phyloP scores from a whole-genome alignment of 2,113 vertebrate species.

The Hydrolagus affinis region DNA sequence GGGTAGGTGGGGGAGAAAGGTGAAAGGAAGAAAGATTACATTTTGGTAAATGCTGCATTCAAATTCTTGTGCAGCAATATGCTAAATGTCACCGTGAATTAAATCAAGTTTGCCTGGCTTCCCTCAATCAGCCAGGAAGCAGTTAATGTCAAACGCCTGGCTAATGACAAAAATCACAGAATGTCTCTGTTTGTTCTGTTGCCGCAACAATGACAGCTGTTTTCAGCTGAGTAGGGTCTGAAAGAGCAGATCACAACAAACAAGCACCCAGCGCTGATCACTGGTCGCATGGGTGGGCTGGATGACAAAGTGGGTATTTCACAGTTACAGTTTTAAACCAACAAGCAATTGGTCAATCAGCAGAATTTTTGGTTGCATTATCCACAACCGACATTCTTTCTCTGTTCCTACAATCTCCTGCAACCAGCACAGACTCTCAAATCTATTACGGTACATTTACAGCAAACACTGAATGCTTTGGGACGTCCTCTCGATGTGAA shows the following conservation, averaged over 20 bases:
- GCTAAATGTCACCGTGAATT: background rate
- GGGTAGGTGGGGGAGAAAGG: background rate
- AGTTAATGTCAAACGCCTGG: background rate
- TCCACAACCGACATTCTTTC: background rate
- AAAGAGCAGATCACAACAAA: background rate
- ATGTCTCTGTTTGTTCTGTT: background rate
- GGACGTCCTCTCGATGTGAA: no score
- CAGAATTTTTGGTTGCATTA: background rate
- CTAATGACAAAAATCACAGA: background rate
- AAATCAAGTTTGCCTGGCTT: background rate
- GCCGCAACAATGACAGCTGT: background rate
- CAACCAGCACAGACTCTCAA: background rate
- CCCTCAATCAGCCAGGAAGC: background rate
- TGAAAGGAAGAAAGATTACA: constrained; percentile 33
- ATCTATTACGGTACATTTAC: background rate
- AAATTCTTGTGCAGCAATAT: background rate
- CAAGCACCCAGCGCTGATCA: background rate
- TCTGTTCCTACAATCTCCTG: background rate
- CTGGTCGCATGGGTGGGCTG: background rate
- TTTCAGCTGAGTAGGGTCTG: no score
- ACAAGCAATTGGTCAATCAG: background rate
- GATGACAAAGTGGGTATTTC: background rate
- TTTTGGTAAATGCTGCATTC: background rate
- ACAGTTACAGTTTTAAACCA: background rate
- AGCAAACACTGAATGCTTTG: background rate